Conservation (phyloP, 2,113 vertebrate species). For the Bufo gargarizans region DNA sequence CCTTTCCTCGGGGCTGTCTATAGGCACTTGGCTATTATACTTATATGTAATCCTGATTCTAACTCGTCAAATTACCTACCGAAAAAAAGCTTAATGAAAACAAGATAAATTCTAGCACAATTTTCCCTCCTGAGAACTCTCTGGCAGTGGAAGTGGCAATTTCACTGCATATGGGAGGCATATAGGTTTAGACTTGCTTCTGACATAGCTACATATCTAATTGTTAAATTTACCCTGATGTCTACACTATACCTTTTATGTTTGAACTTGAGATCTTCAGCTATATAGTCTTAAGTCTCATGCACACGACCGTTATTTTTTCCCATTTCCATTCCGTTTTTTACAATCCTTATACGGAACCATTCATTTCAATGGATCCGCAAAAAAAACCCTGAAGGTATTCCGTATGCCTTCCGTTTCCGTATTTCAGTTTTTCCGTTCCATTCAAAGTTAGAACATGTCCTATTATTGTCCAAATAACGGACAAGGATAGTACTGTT, state of each 20-base stretch:
- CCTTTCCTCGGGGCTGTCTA: neutral
- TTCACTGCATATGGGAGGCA: neutral
- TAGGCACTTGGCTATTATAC: neutral
- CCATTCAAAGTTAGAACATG: no score
- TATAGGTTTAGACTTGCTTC: neutral
- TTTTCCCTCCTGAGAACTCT: neutral
- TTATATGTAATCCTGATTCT: neutral
- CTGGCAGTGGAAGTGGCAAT: neutral
- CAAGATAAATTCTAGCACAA: neutral
- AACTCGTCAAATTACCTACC: neutral
- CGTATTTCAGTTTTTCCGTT: no score
- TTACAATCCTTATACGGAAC: no score
- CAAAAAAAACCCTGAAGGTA: no score
- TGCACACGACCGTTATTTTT: no score
- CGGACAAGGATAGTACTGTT: no score
- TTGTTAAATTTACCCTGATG: neutral
- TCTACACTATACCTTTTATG: neutral
- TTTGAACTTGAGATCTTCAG: neutral
- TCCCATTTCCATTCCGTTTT: no score
- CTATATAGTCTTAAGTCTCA: neutral
- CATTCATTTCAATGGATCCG: no score
- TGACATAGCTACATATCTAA: neutral
- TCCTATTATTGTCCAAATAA: no score
- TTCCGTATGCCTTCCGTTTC: no score
- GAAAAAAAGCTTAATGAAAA: neutral